Evolutionary conservation across 1,140 invertebrate genomes (phyloP), one percentile per base, ranked within the genome.

Genomic region (Cyclargus thomasi): DNA sequence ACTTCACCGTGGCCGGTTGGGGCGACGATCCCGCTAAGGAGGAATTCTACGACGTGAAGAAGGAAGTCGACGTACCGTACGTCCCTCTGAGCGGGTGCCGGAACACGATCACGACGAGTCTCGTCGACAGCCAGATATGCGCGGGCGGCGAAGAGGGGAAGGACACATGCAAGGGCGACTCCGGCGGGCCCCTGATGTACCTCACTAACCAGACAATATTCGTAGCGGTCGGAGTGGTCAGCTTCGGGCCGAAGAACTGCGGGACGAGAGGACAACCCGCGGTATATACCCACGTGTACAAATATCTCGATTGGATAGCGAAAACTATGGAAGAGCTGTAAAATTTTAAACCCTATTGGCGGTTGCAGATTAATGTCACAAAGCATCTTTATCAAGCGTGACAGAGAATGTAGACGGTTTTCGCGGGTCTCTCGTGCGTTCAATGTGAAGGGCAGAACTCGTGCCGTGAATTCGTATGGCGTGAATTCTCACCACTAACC

Each of bases 151-250:
- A 72, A 5, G 63, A 73, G 6, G 76, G 82, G 0, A 83, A 89
- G 67, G 92, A 93, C 70, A 87, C 92, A 0, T 94, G 93, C 76
- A 74, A 83, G 22, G 93, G 93, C 0, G 93, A 94, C 77, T 93
- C 92, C 55, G 93, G 94, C 55, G 93, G 93, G 14, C 92, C 93
- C 2, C 73, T 93, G 11, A 93, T 93, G 93, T 70, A 76, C 29
- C 71, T 68, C 35, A 39, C 69, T 21, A 57, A 73, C 20, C 62
- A 73, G 14, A 64, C 20, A 10, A 64, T 17, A 62, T 76, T 65
- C 39, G 70, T 73, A 8, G 64, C 78, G 0, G 70, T 82, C 21
- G 93, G 93, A 3, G 81, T 94, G 1, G 91, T 93, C 0, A 93
- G 92, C 70, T 93, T 90, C 76, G 93, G 93, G 1, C 76, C 88